phyloP scores from a whole-genome alignment of 2,797 vertebrate species.

The Coendou prehensilis region DNA sequence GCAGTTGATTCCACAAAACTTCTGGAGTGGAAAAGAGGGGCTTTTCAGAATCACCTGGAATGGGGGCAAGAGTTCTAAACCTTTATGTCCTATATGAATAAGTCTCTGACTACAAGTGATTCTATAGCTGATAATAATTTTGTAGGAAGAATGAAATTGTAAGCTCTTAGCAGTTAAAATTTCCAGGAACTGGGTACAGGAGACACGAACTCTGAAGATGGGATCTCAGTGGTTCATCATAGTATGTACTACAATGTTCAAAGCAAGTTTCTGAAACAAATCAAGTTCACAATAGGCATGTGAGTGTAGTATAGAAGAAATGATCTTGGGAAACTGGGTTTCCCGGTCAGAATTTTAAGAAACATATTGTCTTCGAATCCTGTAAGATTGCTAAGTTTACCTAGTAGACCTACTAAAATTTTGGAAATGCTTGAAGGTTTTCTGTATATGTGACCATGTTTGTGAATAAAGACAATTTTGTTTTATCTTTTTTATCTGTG shows the following conservation, averaged over 20 bases:
- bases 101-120: not conserved
- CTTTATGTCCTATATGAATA: not conserved
- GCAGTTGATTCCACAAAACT: not conserved
- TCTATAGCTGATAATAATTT: not conserved
- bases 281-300: not conserved
- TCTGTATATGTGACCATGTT: not conserved
- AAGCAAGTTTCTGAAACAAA: not conserved
- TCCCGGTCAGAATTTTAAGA: not conserved
- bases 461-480: not conserved
- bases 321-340: not conserved
- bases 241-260: not conserved
- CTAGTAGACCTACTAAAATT: not conserved
- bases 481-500: not conserved
- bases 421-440: not conserved
- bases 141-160: not conserved
- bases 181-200: not conserved
- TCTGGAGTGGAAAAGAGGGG: not conserved
- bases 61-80: not conserved
- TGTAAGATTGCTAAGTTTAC: not conserved
- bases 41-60: not conserved
- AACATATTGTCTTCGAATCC: not conserved
- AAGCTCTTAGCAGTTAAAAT: not conserved
- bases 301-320: not conserved
- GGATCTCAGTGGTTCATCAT: not conserved
- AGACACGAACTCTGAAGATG: not conserved